phyloP scores from a whole-genome alignment of 2,113 vertebrate species.

The Butorides virescens region DNA sequence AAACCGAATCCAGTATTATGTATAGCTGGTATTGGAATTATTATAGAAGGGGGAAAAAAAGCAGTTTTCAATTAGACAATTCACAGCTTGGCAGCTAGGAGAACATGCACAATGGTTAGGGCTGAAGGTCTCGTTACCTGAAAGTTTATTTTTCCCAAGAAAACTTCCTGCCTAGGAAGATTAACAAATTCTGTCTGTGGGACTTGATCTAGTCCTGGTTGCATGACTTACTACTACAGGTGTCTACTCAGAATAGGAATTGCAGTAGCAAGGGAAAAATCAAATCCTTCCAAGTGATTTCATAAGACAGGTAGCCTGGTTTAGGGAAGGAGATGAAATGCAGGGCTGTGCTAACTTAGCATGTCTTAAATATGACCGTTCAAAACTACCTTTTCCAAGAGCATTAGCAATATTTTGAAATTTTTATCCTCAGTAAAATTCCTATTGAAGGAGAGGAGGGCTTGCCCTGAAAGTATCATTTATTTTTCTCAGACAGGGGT shows the following conservation, averaged over 20 bases:
- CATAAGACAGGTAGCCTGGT: not conserved
- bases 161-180: not conserved
- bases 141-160: not conserved
- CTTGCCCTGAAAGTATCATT: not conserved
- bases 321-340: not conserved
- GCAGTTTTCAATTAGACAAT: not conserved
- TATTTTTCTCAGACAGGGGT: not conserved
- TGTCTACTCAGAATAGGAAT: not conserved
- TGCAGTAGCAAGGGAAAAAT: not conserved
- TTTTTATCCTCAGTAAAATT: not conserved
- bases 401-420: not conserved
- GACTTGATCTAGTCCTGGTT: not conserved
- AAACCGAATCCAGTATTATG: not conserved
- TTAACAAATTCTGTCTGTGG: not conserved
- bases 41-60: not conserved
- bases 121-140: not conserved
- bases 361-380: not conserved
- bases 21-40: not conserved
- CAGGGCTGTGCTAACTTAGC: not conserved
- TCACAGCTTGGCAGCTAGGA: not conserved
- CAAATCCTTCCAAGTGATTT: not conserved
- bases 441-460: not conserved
- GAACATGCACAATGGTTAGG: rapidly evolving
- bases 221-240: not conserved
- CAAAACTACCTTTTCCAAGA: not conserved